A percentile compares a stretch with the other conserved stretches of the same genome.
These are phyloP conservation scores for Eueides isabella DNA, from an alignment of 1,140 invertebrate species.

Conservation along the genomic window DNA sequence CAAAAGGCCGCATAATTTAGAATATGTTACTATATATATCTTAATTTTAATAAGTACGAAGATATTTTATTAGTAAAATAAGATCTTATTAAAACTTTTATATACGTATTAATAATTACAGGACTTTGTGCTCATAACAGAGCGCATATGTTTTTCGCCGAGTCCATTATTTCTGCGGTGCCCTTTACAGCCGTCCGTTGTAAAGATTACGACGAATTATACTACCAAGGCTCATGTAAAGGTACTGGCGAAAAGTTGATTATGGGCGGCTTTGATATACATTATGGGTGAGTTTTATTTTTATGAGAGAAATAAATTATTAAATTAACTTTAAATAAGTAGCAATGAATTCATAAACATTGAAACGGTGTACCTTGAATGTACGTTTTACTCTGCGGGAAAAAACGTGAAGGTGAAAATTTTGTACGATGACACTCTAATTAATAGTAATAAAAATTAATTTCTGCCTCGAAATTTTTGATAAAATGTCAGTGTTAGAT, in stretches of 20 bases:
- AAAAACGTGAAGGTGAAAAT: no score
- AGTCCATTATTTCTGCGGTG: constrained; percentile 79
- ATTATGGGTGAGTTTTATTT: constrained; percentile 74
- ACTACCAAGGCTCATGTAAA: constrained; percentile 78
- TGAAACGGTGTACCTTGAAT: no score
- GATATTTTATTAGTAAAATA: no score
- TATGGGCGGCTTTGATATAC: constrained; percentile 83
- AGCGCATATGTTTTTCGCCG: constrained; percentile 84
- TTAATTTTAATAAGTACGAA: no score
- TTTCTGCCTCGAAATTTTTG: no score
- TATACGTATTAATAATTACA: constrained; percentile 32
- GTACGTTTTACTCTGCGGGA: no score
- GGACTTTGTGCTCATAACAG: constrained; percentile 83
- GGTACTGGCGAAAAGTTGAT: constrained; percentile 73
- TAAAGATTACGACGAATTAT: constrained; percentile 81
- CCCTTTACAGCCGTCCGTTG: constrained; percentile 82
- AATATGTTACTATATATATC: no score
- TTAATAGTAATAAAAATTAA: no score
- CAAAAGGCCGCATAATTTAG: no score
- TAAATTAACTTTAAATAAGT: neutral
- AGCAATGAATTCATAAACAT: neutral
- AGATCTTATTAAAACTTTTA: neutral
- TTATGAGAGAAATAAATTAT: no score
- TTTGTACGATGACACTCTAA: no score
- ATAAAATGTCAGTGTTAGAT: no score